Conservation (phyloP, 1,140 invertebrate species). For the Elymnias hypermnestra region DNA sequence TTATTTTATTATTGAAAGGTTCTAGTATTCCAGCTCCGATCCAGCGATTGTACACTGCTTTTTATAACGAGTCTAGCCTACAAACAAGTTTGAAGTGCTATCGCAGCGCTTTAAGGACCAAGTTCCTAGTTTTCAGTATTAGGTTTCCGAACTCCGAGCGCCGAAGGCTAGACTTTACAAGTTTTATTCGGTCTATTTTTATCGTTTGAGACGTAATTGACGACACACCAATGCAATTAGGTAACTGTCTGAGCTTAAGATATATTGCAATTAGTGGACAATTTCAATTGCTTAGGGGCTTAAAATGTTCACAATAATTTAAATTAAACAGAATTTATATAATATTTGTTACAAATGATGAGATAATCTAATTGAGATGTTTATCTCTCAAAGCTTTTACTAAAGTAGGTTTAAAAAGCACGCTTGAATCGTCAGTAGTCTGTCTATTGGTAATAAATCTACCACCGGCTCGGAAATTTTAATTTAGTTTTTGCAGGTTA, state of each 20-base stretch:
- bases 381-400: too few species aligned
- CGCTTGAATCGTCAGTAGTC: too few species aligned
- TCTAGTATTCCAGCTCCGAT: conserved; percentile 8
- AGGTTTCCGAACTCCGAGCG: conserved; percentile 35
- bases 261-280: conserved; percentile 16
- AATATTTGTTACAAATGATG: too few species aligned
- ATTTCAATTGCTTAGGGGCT: not conserved
- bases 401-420: too few species aligned
- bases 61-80: conserved; percentile 11
- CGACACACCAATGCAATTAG: conserved; percentile 29
- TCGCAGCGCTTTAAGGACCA: conserved; percentile 21
- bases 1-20: conserved; percentile 35
- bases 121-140: conserved; percentile 33
- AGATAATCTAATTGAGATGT: too few species aligned
- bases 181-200: conserved; percentile 45
- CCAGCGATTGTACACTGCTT: conserved; percentile 12
- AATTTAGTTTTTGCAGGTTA: too few species aligned
- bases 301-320: not conserved
- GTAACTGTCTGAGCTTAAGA: conserved; percentile 19
- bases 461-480: too few species aligned
- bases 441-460: too few species aligned
- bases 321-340: not conserved
- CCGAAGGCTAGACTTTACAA: conserved; percentile 36
- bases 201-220: conserved; percentile 45
- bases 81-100: conserved; percentile 14